Conservation (phyloP, 2,113 vertebrate genomes). For the Echinops telfairi region DNA sequence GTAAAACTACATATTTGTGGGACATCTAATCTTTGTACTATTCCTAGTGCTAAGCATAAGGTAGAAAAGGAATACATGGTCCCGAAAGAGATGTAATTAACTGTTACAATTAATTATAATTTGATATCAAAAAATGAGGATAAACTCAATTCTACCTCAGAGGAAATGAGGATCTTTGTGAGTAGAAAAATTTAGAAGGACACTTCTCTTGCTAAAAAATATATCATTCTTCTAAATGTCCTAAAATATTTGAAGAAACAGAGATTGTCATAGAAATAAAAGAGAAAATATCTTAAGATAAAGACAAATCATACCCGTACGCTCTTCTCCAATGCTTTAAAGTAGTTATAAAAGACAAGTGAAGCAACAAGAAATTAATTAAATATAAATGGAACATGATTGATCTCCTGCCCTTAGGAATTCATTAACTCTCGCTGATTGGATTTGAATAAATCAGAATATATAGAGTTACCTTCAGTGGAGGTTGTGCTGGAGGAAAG, state of each 20-base stretch:
- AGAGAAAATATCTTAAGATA: conserved; percentile 51
- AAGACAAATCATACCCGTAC: conserved; percentile 22
- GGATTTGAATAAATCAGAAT: conserved; percentile 77
- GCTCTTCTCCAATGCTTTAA: conserved; percentile 63
- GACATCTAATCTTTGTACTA: neutral
- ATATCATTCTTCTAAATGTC: neutral
- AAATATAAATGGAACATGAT: conserved; percentile 77
- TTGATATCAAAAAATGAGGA: neutral
- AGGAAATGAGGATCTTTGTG: conserved; percentile 1
- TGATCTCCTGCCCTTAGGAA: conserved; percentile 79
- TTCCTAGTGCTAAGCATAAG: neutral
- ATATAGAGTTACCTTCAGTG: conserved; percentile 41
- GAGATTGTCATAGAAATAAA: conserved; percentile 35
- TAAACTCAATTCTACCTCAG: neutral
- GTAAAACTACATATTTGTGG: neutral
- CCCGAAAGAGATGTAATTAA: neutral
- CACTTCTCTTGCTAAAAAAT: conserved; percentile 37
- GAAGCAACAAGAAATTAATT: conserved; percentile 76
- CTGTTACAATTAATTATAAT: neutral
- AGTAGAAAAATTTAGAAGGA: neutral
- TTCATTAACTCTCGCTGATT: conserved; percentile 76
- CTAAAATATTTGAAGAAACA: conserved; percentile 24
- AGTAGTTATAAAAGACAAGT: conserved; percentile 65
- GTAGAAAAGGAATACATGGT: neutral
- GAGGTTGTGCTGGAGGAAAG: neutral